Evolutionary conservation across 2,888 invertebrate species (phyloP), one percentile per base, ranked within the genome.

Genomic region (Carabus problematicus): DNA sequence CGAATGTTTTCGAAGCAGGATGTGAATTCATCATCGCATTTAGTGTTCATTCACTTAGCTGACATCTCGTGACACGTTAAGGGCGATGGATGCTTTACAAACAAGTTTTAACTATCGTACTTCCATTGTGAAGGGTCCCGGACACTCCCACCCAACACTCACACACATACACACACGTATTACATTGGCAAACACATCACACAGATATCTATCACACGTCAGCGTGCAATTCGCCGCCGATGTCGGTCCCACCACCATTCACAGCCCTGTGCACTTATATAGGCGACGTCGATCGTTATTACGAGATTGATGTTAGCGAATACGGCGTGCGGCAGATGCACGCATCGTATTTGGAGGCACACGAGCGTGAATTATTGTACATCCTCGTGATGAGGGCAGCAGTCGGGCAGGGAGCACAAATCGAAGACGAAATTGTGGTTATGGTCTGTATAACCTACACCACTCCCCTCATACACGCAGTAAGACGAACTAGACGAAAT

Each of bases 331-430:
- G 56, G 11, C 56, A 40, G 29, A 56, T 40, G 56, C 56, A 56
- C 19, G 12, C 29, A 8, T 9, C n/a, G n/a, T 56, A n/a, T 40
- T 8, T n/a, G 56, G 29, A 56, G 11, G 56, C 56, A 29, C 56
- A 56, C 56, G 56, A 56, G 56, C 56, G 56, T 56, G 56, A 56
- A 56, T 56, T 56, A 56, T 56, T 56, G 29, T 40, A 12, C 56
- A 40, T 39, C 56, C 56, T 3, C 52, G 52, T 52, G 52, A 52
- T 52, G 52, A 52, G 19, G 52, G 52, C 52, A 11, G 3, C 52
- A 52, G 19, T 8, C 52, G 18, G 19, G 16, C 52, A 8, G 9
- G 52, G 52, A 29, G 29, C 29, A 29, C 29, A 6, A 29, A 29
- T 29, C 29, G 29, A 29, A 16, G 16, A 8, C 16, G 19, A 18